Evolutionary conservation across 2,113 vertebrate genomes (phyloP), one percentile per base, ranked within the genome.

Genomic region (Chaenocephalus aceratus): DNA sequence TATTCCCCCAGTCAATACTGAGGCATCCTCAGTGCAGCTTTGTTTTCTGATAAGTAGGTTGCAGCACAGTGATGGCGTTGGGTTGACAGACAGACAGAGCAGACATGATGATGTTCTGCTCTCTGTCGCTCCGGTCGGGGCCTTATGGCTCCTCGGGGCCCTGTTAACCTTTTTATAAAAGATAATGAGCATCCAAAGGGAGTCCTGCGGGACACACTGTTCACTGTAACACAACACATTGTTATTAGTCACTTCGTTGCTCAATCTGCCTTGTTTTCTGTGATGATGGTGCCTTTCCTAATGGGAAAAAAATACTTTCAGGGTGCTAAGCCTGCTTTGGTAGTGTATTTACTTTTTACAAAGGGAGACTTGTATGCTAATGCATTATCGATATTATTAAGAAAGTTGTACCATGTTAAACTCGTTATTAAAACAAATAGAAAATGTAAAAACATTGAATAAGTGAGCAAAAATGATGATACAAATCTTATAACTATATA

Each of bases 101-200:
- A 59, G 71, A 51, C 36, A 41, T 41, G 36, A 41, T 41, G 36
- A 41, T 7, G 36, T 41, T 41, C 5, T 41, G 48, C 0, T 0
- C 46, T 11, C 30, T 46, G 30, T n/a, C 4, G 26, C 59, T 8
- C 16, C 15, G 1, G 44, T 15, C 1, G 53, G 41, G 64, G 44
- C 48, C 48, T 34, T 44, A 0, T 7, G 1, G 11, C 52, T 78
- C 86, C 64, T 79, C 2, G 66, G 61, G 71, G 76, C 56, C 84
- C 53, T 54, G 49, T 87, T 70, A 73, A 63, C 73, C 70, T 30
- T 41, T 41, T 58, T 58, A 44, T 9, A 11, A 10, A 7, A 44
- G 16, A 21, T 82, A 84, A 80, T 81, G 63, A 88, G 79, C 57
- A 3, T 74, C 56, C 79, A 57, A 8, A 18, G 67, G 57, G 88